phyloP scores from a whole-genome alignment of 2,888 invertebrate species.

The Agrotis segetum region DNA sequence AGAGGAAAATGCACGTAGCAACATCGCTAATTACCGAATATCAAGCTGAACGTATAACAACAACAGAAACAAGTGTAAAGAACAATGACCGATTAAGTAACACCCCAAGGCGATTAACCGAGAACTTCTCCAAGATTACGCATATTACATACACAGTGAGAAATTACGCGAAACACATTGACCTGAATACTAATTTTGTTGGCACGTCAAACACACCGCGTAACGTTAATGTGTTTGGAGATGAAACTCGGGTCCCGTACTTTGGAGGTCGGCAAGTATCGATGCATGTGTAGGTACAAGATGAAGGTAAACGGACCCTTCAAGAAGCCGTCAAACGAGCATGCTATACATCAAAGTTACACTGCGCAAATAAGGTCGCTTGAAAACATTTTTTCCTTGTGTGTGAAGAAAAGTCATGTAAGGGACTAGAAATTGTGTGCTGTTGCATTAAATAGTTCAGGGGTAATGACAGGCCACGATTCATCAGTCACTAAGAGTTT shows the following conservation, averaged over 20 bases:
- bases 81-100: constrained; percentile 57
- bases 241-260: constrained; percentile 13
- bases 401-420: no score
- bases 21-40: constrained; percentile 9
- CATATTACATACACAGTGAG: constrained; percentile 39
- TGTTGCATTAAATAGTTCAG: no score
- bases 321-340: no score
- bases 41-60: constrained; percentile 26
- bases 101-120: constrained; percentile 24
- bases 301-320: no score
- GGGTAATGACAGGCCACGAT: no score
- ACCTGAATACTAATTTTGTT: constrained; percentile 57
- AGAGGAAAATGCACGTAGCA: constrained; percentile 14
- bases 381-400: no score
- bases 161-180: constrained; percentile 49
- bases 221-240: constrained; percentile 54
- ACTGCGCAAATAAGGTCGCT: no score
- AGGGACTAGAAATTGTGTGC: no score
- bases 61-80: constrained; percentile 35
- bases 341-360: no score
- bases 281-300: background rate
- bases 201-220: constrained; percentile 41
- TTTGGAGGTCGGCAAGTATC: constrained; percentile 19
- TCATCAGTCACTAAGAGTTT: no score
- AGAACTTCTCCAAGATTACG: constrained; percentile 38